A percentile compares a stretch with the other conserved stretches of the same genome.
Evolutionary conservation across 1,140 invertebrate genomes (phyloP).

Genomic region (Drosophila cardini): DNA sequence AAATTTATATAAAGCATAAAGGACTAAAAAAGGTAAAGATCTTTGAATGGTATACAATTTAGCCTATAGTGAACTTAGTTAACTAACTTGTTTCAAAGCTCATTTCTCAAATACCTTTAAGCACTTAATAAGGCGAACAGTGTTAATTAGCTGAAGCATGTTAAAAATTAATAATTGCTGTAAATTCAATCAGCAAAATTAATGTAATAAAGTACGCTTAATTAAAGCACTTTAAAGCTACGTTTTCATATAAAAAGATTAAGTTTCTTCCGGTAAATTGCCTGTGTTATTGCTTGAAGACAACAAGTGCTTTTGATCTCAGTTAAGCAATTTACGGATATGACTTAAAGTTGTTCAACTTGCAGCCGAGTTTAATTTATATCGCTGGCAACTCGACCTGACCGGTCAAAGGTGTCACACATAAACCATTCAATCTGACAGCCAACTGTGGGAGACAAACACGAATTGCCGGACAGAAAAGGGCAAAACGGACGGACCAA

Average conservation of each 20-base stretch:
- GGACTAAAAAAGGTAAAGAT: too few species aligned
- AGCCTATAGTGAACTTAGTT: too few species aligned
- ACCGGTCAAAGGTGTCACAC: conserved; percentile 80
- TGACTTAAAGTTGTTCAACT: conserved; percentile 36
- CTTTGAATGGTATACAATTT: too few species aligned
- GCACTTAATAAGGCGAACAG: too few species aligned
- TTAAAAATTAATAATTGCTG: too few species aligned
- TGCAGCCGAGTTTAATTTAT: conserved; percentile 68
- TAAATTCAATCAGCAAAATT: too few species aligned
- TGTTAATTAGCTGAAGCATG: background rate
- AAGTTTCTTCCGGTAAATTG: background rate
- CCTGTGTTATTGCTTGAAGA: background rate
- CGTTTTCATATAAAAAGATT: too few species aligned
- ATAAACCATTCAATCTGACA: conserved; percentile 83
- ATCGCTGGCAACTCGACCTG: conserved; percentile 56
- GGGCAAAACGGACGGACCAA: background rate
- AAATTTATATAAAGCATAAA: background rate
- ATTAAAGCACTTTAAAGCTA: too few species aligned
- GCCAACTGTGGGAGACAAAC: conserved; percentile 41
- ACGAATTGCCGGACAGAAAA: background rate
- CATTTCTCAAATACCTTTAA: too few species aligned
- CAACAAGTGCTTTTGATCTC: conserved; percentile 5
- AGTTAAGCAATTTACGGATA: conserved; percentile 9
- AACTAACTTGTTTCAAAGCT: too few species aligned
- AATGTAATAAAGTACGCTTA: too few species aligned